These are phyloP conservation scores for Horisme vitalbata DNA, from an alignment of 2,888 invertebrate genomes.

Conservation along the genomic window DNA sequence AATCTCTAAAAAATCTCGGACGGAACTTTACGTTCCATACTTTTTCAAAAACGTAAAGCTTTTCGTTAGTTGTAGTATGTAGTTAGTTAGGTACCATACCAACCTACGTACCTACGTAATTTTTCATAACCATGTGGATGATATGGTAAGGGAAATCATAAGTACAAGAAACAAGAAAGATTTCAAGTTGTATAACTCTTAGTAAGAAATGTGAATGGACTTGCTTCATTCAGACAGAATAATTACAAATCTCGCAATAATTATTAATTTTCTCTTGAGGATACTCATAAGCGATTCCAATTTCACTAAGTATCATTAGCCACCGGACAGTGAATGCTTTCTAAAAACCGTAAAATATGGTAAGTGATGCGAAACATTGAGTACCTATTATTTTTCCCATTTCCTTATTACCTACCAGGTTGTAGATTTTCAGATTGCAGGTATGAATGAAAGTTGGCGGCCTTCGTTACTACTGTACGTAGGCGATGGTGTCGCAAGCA, in stretches of 20 bases:
- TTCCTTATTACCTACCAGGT: slow-evolving; percentile 34
- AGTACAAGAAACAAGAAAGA: not conserved
- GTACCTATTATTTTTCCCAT: slow-evolving; percentile 25
- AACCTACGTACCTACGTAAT: too few relatives aligned
- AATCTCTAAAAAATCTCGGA: too few relatives aligned
- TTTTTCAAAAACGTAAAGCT: too few relatives aligned
- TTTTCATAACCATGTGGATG: too few relatives aligned
- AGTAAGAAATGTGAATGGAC: slow-evolving; percentile 1
- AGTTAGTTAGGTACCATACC: too few relatives aligned
- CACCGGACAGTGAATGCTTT: slow-evolving; percentile 12
- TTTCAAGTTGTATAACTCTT: not conserved
- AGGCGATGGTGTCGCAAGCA: slow-evolving; percentile 73
- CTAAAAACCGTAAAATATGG: slow-evolving; percentile 22
- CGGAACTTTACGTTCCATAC: too few relatives aligned
- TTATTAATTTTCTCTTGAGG: slow-evolving; percentile 7
- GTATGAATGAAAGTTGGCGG: slow-evolving; percentile 81
- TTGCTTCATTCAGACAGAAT: slow-evolving; percentile 10
- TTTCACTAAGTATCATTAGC: not conserved
- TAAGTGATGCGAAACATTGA: slow-evolving; percentile 18
- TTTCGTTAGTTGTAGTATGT: too few relatives aligned
- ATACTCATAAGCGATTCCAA: not conserved
- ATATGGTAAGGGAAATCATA: too few relatives aligned
- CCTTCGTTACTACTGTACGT: slow-evolving; percentile 63
- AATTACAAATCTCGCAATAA: slow-evolving; percentile 11
- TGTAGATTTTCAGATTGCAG: slow-evolving; percentile 39